Conservation (phyloP, 2,888 invertebrate genomes). For the Sclerodermus sp. region DNA sequence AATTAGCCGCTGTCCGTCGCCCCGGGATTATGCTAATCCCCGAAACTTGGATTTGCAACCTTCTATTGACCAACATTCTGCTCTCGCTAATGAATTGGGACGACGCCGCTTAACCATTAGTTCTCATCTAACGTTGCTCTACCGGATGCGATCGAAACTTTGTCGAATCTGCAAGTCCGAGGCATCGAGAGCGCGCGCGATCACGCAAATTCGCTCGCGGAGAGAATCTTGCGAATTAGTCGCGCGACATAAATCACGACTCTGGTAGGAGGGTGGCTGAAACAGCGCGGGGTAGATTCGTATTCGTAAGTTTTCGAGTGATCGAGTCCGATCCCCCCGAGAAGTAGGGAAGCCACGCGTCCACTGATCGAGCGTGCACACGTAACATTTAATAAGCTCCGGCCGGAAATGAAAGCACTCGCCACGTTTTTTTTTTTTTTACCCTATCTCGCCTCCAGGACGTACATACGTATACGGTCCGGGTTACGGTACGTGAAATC, state of each 20-base stretch:
- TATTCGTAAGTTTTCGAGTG: conserved; percentile 12
- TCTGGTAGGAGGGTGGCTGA: conserved; percentile 1
- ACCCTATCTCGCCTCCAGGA: conserved; percentile 18
- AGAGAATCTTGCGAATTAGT: not conserved
- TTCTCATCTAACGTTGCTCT: too few relatives aligned
- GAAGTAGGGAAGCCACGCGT: conserved; percentile 19
- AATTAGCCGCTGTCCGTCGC: conserved; percentile 6
- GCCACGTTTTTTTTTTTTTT: conserved; percentile 18
- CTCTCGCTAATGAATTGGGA: too few relatives aligned
- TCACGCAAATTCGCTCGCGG: not conserved
- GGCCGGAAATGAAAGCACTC: conserved; percentile 31
- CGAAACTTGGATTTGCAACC: too few relatives aligned
- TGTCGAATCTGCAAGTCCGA: not conserved
- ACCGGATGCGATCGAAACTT: too few relatives aligned
- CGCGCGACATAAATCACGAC: not conserved
- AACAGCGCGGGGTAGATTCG: conserved; percentile 3
- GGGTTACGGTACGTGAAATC: conserved; percentile 43
- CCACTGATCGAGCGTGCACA: conserved; percentile 19
- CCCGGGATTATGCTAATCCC: not conserved
- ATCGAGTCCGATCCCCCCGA: conserved; percentile 14
- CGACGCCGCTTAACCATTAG: too few relatives aligned
- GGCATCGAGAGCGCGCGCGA: not conserved
- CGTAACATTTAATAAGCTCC: conserved; percentile 28
- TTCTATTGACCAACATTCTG: too few relatives aligned
- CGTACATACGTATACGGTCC: conserved; percentile 19